Percentiles rank a stretch among this genome's conserved stretches.
phyloP scores from a whole-genome alignment of 2,797 vertebrate genomes.

The Characodon lateralis region DNA sequence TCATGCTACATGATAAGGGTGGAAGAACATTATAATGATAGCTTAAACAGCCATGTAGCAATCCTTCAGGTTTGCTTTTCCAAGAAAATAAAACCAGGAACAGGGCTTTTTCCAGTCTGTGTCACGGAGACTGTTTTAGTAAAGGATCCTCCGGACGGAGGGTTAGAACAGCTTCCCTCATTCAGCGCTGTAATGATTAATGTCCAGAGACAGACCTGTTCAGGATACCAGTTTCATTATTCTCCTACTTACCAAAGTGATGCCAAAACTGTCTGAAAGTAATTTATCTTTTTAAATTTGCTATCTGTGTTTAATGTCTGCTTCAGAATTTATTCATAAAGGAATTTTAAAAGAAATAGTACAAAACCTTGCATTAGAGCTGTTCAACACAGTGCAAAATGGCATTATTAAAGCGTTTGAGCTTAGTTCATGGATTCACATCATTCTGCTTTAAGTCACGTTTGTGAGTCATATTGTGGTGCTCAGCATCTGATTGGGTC shows the following conservation, averaged over 20 bases:
- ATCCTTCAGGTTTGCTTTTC: constrained; percentile 44
- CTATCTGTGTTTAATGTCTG: background rate
- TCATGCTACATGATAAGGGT: constrained; percentile 54
- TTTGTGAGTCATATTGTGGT: constrained; percentile 26
- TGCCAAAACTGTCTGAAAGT: background rate
- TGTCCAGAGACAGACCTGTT: background rate
- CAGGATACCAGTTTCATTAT: background rate
- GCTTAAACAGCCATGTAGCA: constrained; percentile 22
- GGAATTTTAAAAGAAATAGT: constrained; percentile 16
- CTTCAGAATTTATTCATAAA: constrained; percentile 17
- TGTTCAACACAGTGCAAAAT: constrained; percentile 27
- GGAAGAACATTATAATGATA: constrained; percentile 39
- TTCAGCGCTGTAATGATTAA: background rate
- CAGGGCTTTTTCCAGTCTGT: constrained; percentile 35
- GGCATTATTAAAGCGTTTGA: constrained; percentile 19
- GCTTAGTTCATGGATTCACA: constrained; percentile 16
- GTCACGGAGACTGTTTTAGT: background rate
- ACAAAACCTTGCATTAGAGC: constrained; percentile 35
- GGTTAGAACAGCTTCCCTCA: background rate
- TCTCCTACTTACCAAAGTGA: background rate
- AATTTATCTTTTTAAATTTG: too few species aligned
- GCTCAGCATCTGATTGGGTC: constrained; percentile 22
- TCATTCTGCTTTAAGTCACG: constrained; percentile 21
- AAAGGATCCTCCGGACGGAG: background rate
- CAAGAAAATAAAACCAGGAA: constrained; percentile 35